Base-by-base conservation (phyloP, 2,888 invertebrate species). In the Cerastoderma edule region DNA sequence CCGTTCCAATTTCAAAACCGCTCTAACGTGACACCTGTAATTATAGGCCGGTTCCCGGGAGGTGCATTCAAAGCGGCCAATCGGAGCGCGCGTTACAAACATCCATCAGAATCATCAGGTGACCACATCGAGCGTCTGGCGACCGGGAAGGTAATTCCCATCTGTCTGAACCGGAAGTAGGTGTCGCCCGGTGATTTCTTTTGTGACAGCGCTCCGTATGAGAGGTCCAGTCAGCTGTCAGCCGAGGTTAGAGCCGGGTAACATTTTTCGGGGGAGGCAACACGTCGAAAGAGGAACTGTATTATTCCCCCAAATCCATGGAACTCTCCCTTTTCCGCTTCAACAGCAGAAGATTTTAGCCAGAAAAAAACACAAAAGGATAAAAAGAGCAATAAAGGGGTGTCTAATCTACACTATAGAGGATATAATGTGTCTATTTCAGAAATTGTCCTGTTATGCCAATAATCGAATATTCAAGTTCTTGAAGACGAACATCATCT, bases 31-130 rank as follows among this genome's bases (percentile, higher is more conserved):
- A 67, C 76, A 67, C 67, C 64, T 56, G 67, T 76, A 76, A 76
- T 76, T 76, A 76, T 72, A 76, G 76, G 76, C 72, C 76, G 63
- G 56, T 64, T 72, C 67, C 72, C 67, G 68, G 76, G 68, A 10
- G 57, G 33, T 67, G 72, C 76, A 72, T 75, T 75, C 71, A 75
- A n/a, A 75, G 75, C 70, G 75, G 66, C 76, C 76, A 76, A 76
- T 72, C 48, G 72, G 76, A 76, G 76, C 63, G 48, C 64, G 35
- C 46, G 72, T 72, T 76, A 76, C 68, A 67, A 66, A n/a, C n/a
- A n/a, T n/a, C n/a, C n/a, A n/a, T n/a, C n/a, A n/a, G 67, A 67
- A 44, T 68, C 63, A 54, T 67, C 72, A 76, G 76, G 72, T 76
- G 72, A 71, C 65, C 64, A 57, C 22, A 33, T 57, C 27, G 57